Evolutionary conservation across 2,797 vertebrate species (phyloP).

Genomic region (Tapirus indicus): DNA sequence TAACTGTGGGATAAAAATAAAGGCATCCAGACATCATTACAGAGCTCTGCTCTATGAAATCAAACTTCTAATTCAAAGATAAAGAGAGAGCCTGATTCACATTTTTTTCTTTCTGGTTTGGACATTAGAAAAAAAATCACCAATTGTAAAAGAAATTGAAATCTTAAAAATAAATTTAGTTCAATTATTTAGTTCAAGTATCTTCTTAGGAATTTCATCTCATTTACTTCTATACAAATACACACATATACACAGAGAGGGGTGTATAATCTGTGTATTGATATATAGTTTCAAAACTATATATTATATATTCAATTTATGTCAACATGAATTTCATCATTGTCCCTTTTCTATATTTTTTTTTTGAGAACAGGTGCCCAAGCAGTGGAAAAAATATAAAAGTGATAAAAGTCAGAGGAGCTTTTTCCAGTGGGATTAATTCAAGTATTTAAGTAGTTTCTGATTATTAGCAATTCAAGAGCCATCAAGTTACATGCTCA

Average conservation of each 20-base stretch:
- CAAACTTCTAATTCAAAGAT: constrained; percentile 43
- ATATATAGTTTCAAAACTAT: background rate
- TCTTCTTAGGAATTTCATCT: background rate
- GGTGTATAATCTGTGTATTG: background rate
- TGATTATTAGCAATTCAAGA: constrained; percentile 15
- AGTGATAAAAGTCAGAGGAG: constrained; percentile 33
- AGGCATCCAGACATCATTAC: constrained; percentile 50
- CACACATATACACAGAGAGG: background rate
- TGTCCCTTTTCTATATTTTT: background rate
- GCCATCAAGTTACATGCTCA: background rate
- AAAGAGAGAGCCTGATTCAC: constrained; percentile 27
- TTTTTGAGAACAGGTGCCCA: background rate
- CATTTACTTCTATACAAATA: constrained; percentile 32
- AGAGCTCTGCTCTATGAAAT: constrained; percentile 12
- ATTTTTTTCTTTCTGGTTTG: constrained; percentile 45
- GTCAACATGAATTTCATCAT: background rate
- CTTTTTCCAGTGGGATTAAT: background rate
- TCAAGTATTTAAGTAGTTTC: constrained; percentile 44
- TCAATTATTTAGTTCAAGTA: background rate
- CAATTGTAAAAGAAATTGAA: background rate
- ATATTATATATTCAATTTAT: background rate
- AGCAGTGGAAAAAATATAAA: constrained; percentile 11
- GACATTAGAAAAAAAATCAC: background rate
- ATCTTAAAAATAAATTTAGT: constrained; percentile 19
- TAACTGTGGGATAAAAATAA: constrained; percentile 73